These are phyloP conservation scores for Melanchra persicariae DNA, from an alignment of 2,888 invertebrate genomes.

Conservation along the genomic window DNA sequence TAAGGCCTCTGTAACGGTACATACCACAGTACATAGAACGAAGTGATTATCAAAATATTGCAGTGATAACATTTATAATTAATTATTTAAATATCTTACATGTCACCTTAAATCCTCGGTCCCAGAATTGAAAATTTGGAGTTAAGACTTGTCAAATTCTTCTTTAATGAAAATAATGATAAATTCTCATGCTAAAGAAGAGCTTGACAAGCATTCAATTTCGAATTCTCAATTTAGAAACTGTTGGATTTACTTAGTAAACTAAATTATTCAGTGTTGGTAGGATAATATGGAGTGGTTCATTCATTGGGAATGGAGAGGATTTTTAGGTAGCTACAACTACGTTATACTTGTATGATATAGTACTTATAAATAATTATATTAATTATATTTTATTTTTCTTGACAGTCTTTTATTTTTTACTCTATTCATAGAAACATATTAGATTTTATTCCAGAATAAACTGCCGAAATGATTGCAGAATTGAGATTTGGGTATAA, in stretches of 20 bases:
- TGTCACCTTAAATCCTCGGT: neutral
- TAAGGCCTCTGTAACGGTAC: constrained; percentile 58
- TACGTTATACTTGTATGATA: constrained; percentile 25
- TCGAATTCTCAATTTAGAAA: neutral
- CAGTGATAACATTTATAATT: constrained; percentile 38
- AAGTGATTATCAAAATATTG: constrained; percentile 52
- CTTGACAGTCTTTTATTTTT: neutral
- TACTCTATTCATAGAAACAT: too few relatives aligned
- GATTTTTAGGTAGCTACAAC: constrained; percentile 18
- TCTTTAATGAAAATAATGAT: neutral
- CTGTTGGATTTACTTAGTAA: constrained; percentile 1
- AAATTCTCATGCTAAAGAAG: neutral
- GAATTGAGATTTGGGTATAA: neutral
- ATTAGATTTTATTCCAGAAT: too few relatives aligned
- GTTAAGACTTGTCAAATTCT: neutral
- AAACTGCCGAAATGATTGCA: neutral
- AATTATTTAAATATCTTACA: constrained; percentile 41
- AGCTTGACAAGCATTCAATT: neutral
- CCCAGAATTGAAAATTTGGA: neutral
- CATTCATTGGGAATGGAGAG: constrained; percentile 14
- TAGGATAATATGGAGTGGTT: constrained; percentile 22
- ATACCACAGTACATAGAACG: constrained; percentile 43
- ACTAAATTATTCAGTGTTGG: constrained; percentile 14
- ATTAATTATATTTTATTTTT: neutral
- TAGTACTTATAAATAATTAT: constrained; percentile 5